Evolutionary conservation across 2,797 vertebrate species (phyloP), one percentile per base, ranked within the genome.

Genomic region (Aphelocoma californica): DNA sequence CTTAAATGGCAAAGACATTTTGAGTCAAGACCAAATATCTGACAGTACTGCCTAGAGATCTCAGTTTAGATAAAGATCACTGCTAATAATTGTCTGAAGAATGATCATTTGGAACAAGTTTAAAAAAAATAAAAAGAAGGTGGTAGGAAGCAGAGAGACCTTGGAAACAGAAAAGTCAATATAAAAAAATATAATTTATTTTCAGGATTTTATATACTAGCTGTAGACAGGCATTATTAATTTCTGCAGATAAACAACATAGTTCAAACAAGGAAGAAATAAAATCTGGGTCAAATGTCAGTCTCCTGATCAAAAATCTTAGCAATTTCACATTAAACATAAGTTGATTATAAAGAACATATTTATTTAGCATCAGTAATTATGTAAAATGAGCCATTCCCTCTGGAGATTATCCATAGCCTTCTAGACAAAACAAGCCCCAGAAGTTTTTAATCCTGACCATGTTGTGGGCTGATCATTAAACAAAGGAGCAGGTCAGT

Each of bases 261-360:
- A 50, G 25, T 74, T 88, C 67, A 92, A 92, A 53, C 53, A 87
- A 28, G 32, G 32, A 88, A 94, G 28, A 79, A 92, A 91, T 47
- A 84, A 90, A 94, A 93, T 77, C 62, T 72, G 56, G 58, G 89
- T 88, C 84, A 92, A 94, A 94, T 18, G 11, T 40, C 88, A 45
- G 54, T 66, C 85, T 83, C 44, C 57, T 81, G 7, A 93, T 90
- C 75, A 91, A 95, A 96, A 91, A 91, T 80, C 83, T 90, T 93
- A 92, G 83, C 57, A 74, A 85, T 92, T 96, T 95, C 86, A 95
- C 75, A 82, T 90, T 85, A 94, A 94, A 90, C 71, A 31, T 81
- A 95, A 96, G 57, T 93, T 90, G 80, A 95, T 95, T 96, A 96
- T 96, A 96, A 95, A 96, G 86, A 92, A 95, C 79, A 88, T 93